A percentile compares a stretch with the other conserved stretches of the same genome.
These are phyloP conservation scores for Ganaspis sp. DNA, from an alignment of 1,140 invertebrate species.

Conservation along the genomic window DNA sequence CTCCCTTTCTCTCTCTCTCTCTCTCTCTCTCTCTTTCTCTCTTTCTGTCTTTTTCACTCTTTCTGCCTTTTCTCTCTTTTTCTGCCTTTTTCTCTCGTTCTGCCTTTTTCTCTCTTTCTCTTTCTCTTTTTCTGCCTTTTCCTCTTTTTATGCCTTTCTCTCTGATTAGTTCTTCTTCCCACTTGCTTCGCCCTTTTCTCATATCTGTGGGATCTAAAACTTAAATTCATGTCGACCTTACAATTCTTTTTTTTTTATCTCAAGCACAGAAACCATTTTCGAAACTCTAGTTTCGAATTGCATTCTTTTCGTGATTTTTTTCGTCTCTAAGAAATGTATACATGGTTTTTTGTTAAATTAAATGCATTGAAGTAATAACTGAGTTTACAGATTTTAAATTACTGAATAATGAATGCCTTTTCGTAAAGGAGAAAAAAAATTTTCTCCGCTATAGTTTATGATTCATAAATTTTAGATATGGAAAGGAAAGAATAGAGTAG, in stretches of 20 bases:
- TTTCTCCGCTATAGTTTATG: no score
- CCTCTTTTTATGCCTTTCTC: background rate
- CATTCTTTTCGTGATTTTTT: no score
- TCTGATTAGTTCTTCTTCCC: slow-evolving; percentile 4
- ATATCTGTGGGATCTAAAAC: slow-evolving; percentile 3
- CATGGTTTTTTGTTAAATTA: no score
- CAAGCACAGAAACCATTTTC: background rate
- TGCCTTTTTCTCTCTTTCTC: background rate
- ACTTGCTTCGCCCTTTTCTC: background rate
- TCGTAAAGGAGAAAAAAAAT: no score
- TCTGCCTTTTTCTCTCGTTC: slow-evolving; percentile 13
- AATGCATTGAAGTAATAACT: no score
- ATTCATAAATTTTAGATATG: no score
- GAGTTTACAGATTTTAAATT: no score
- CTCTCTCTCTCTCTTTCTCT: background rate
- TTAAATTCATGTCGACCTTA: background rate
- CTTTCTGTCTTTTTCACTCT: no score
- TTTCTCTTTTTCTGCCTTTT: background rate
- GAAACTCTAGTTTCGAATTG: no score
- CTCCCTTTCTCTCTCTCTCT: background rate
- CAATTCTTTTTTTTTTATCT: background rate
- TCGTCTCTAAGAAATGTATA: no score
- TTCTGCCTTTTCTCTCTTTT: background rate
- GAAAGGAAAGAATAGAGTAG: no score
- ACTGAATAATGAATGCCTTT: no score